Evolutionary conservation across 2,888 invertebrate genomes (phyloP).

Genomic region (Dicyrtomina minuta): DNA sequence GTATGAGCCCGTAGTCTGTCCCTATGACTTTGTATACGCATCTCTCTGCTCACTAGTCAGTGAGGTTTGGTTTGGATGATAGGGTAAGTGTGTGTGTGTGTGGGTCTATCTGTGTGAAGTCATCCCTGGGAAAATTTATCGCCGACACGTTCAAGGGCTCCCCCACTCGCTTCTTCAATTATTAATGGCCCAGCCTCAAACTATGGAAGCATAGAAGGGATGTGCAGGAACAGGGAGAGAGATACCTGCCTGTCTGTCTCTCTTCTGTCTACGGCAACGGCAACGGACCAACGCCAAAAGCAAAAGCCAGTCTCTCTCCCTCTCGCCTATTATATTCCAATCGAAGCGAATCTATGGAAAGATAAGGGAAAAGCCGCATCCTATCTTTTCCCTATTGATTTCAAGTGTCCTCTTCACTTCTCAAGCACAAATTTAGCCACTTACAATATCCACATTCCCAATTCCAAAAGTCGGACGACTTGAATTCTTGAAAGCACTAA

Average conservation of each 20-base stretch:
- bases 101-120: slow-evolving; percentile 40
- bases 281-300: no score
- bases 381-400: slow-evolving; percentile 29
- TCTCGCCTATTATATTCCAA: slow-evolving; percentile 31
- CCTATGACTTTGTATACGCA: no score
- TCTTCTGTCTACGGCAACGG: slow-evolving; percentile 5
- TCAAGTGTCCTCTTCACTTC: slow-evolving; percentile 30
- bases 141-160: slow-evolving; percentile 52
- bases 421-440: slow-evolving; percentile 16
- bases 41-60: no score
- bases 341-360: slow-evolving; percentile 34
- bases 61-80: no score
- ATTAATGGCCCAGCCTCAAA: slow-evolving; percentile 41
- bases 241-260: background rate
- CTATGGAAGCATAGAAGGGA: slow-evolving; percentile 5
- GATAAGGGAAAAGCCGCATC: background rate
- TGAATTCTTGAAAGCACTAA: no score
- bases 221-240: background rate
- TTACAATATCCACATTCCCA: no score
- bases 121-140: slow-evolving; percentile 53
- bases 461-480: no score
- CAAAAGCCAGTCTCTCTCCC: background rate
- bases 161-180: slow-evolving; percentile 51
- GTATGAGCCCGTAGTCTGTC: no score
- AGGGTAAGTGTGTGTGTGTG: slow-evolving; percentile 3